Evolutionary conservation across 2,113 vertebrate species (phyloP).

Genomic region (Chamaea fasciata): DNA sequence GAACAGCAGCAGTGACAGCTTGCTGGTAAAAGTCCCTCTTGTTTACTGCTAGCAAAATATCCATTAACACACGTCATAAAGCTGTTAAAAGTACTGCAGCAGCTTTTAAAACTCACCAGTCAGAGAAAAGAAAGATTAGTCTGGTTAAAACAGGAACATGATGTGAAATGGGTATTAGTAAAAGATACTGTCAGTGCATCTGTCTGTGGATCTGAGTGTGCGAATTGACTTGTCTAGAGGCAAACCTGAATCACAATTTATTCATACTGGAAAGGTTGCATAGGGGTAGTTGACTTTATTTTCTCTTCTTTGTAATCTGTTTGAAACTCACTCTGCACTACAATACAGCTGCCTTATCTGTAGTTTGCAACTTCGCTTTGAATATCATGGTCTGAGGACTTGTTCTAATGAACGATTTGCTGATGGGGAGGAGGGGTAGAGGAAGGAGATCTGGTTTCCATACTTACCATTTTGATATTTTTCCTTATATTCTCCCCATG

Average conservation of each 20-base stretch:
- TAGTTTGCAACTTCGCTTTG: background rate
- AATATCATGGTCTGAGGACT: background rate
- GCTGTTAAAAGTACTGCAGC: background rate
- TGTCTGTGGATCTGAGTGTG: background rate
- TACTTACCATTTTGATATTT: background rate
- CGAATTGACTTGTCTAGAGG: background rate
- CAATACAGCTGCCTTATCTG: background rate
- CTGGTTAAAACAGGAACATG: background rate
- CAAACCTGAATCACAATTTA: background rate
- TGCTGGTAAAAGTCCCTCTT: background rate
- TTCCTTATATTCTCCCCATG: background rate
- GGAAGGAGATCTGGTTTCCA: background rate
- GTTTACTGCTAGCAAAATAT: background rate
- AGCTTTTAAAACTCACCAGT: background rate
- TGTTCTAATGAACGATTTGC: background rate
- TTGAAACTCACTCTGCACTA: background rate
- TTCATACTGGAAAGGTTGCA: background rate
- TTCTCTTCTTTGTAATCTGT: background rate
- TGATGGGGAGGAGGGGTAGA: rapidly evolving
- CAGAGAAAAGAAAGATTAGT: background rate
- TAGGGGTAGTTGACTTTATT: background rate
- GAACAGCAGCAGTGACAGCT: background rate
- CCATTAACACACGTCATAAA: background rate
- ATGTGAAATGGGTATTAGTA: background rate
- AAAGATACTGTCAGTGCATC: background rate